phyloP scores from a whole-genome alignment of 2,888 invertebrate genomes.

The Phalera bucephala region DNA sequence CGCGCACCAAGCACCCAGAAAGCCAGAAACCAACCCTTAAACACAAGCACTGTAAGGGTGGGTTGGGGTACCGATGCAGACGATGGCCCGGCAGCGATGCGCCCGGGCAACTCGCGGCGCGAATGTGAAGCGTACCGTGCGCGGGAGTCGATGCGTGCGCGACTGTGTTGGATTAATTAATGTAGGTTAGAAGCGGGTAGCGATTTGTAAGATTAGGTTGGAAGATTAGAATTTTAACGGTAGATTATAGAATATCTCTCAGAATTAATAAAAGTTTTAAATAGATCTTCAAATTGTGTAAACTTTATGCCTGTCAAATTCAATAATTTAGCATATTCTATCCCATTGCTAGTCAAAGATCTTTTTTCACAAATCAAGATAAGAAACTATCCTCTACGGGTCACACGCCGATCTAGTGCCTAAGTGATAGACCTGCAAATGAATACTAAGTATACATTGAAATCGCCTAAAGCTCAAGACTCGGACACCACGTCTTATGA shows the following conservation, averaged over 20 bases:
- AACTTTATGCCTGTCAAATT: too few relatives aligned
- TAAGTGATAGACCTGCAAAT: too few relatives aligned
- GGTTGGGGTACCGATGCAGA: conserved; percentile 51
- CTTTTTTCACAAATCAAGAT: too few relatives aligned
- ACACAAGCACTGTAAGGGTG: conserved; percentile 13
- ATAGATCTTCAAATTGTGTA: too few relatives aligned
- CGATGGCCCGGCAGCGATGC: conserved; percentile 55
- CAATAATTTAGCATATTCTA: too few relatives aligned
- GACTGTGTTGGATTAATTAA: conserved; percentile 57
- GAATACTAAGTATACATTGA: too few relatives aligned
- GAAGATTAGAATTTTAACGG: too few relatives aligned
- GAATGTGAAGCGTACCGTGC: conserved; percentile 76
- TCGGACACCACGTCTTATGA: conserved; percentile 19
- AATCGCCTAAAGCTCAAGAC: conserved; percentile 13
- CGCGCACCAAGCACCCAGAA: conserved; percentile 59
- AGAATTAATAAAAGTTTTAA: too few relatives aligned
- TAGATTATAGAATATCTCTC: too few relatives aligned
- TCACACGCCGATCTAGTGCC: too few relatives aligned
- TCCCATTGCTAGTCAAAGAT: too few relatives aligned
- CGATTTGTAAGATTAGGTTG: conserved; percentile 17
- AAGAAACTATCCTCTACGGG: too few relatives aligned
- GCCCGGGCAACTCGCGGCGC: conserved; percentile 65
- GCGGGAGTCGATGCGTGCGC: conserved; percentile 63
- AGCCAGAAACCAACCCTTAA: not conserved
- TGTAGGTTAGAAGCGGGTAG: conserved; percentile 52